Evolutionary conservation across 1,140 invertebrate species (phyloP).

Genomic region (Colletes gigas): DNA sequence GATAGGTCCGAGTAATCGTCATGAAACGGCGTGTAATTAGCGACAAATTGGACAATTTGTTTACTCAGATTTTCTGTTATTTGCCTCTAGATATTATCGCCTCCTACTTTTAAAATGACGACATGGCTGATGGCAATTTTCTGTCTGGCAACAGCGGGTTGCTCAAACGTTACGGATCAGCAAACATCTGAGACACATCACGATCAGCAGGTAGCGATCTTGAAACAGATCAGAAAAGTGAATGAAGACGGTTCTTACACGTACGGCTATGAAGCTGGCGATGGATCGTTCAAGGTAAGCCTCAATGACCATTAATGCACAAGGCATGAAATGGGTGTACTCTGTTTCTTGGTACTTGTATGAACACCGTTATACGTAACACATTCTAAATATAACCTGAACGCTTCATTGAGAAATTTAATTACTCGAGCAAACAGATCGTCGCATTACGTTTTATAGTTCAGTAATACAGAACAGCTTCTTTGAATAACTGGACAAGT

Average conservation of each 20-base stretch:
- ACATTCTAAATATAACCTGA: background rate
- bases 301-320: slow-evolving; percentile 32
- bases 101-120: slow-evolving; percentile 77
- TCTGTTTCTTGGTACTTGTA: slow-evolving; percentile 8
- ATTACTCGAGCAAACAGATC: background rate
- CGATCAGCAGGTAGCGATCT: slow-evolving; percentile 82
- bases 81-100: slow-evolving; percentile 31
- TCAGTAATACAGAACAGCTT: background rate
- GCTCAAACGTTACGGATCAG: slow-evolving; percentile 78
- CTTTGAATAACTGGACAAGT: too few relatives aligned
- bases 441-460: background rate
- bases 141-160: slow-evolving; percentile 76
- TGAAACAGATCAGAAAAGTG: slow-evolving; percentile 90
- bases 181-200: slow-evolving; percentile 77
- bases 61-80: slow-evolving; percentile 42
- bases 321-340: slow-evolving; percentile 15
- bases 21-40: background rate
- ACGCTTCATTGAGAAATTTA: too few relatives aligned
- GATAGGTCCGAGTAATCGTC: too few relatives aligned
- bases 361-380: background rate
- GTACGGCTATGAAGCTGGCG: slow-evolving; percentile 91
- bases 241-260: slow-evolving; percentile 93
- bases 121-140: slow-evolving; percentile 79
- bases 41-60: background rate
- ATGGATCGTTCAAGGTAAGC: slow-evolving; percentile 88